These are phyloP conservation scores for Ectemnius cavifrons DNA, from an alignment of 2,888 invertebrate species.

Conservation along the genomic window DNA sequence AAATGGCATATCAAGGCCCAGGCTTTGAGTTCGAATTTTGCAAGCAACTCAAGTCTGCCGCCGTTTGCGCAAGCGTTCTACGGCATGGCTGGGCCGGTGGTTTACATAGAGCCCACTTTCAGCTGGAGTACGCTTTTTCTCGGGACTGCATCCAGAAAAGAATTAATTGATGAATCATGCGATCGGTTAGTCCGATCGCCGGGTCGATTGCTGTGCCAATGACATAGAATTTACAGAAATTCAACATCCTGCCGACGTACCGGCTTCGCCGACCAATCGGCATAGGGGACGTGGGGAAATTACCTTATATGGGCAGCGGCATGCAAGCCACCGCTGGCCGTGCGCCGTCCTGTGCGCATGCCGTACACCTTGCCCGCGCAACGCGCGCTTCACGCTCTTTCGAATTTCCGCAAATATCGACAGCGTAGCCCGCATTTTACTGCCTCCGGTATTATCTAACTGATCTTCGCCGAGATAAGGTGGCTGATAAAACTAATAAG, in stretches of 20 bases:
- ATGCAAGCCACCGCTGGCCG: slow-evolving; percentile 58
- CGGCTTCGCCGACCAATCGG: slow-evolving; percentile 75
- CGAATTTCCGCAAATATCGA: slow-evolving; percentile 10
- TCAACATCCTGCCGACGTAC: slow-evolving; percentile 69
- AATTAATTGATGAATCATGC: background rate
- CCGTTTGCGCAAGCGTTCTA: slow-evolving; percentile 43
- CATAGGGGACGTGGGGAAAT: slow-evolving; percentile 77
- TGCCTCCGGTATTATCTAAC: background rate
- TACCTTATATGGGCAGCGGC: slow-evolving; percentile 78
- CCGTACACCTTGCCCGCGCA: slow-evolving; percentile 44
- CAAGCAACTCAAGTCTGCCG: slow-evolving; percentile 48
- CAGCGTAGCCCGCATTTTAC: background rate
- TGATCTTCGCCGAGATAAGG: too few relatives aligned
- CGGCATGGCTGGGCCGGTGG: slow-evolving; percentile 45
- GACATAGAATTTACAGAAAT: slow-evolving; percentile 53
- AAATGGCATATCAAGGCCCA: background rate
- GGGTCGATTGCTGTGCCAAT: slow-evolving; percentile 24
- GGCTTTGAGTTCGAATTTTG: slow-evolving; percentile 32
- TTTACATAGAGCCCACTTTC: slow-evolving; percentile 59
- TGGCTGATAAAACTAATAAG: too few relatives aligned
- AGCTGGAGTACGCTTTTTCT: slow-evolving; percentile 37
- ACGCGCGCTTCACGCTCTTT: slow-evolving; percentile 23
- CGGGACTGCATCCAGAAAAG: background rate
- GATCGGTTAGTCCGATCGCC: background rate
- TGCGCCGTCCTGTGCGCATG: slow-evolving; percentile 56